Percentiles rank a stretch among this genome's conserved stretches.
Conservation (phyloP, 2,797 vertebrate genomes). For the Chaetodon trifasciatus region DNA sequence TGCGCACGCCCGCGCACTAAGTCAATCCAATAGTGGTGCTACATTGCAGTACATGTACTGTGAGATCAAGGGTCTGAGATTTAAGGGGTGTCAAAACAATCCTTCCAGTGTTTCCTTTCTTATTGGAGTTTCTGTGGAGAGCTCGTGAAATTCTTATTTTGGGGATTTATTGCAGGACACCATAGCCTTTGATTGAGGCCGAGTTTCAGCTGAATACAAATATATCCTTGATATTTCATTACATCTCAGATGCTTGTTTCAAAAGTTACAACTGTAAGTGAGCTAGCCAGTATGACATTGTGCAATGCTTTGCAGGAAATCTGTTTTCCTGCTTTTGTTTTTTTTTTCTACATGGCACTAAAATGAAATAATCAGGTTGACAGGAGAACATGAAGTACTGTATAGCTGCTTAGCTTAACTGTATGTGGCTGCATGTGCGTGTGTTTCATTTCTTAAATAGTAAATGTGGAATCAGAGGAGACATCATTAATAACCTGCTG, state of each 20-base stretch:
- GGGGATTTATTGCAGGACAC: conserved; percentile 7
- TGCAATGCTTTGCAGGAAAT: conserved; percentile 27
- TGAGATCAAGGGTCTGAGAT: conserved; percentile 22
- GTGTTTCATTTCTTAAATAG: not conserved
- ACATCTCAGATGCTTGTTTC: conserved; percentile 2
- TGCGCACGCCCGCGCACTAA: conserved; percentile 27
- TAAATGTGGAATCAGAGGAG: conserved; percentile 24
- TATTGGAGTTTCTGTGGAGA: conserved; percentile 11
- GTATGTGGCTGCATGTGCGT: conserved; percentile 3
- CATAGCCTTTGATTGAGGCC: not conserved
- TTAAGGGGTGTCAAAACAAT: conserved; percentile 39
- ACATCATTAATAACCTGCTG: conserved; percentile 9
- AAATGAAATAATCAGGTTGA: conserved; percentile 52
- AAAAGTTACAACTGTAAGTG: conserved; percentile 8
- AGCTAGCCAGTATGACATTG: not conserved
- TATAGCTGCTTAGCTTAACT: conserved; percentile 18
- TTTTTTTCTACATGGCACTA: conserved; percentile 10
- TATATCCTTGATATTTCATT: not conserved
- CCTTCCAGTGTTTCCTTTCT: conserved; percentile 24
- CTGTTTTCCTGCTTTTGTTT: not conserved
- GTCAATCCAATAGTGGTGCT: conserved; percentile 23
- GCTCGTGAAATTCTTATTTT: conserved; percentile 18
- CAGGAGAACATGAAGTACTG: conserved; percentile 32
- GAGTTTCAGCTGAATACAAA: conserved; percentile 7
- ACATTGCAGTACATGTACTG: conserved; percentile 23